phyloP scores from a whole-genome alignment of 23 tunicate species.

The Aplidium turbinatum region DNA sequence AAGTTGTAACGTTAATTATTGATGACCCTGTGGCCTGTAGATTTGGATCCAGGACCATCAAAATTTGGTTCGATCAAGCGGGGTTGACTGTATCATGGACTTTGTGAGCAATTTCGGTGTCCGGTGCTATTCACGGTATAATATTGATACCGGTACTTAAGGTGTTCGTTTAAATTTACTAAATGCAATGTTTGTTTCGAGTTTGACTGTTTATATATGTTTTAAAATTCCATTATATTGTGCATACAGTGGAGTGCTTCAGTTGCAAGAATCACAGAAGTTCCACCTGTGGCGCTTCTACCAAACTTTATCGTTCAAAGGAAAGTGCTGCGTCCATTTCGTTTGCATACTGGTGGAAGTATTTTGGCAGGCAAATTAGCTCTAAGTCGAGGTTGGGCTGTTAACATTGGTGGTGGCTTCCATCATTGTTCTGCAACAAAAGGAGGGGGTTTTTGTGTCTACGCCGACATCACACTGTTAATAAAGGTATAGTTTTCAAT shows the following conservation, averaged over 20 bases:
- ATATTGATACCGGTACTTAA: too few species aligned
- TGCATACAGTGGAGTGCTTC: conserved; percentile 80
- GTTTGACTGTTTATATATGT: too few species aligned
- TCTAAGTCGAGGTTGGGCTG: conserved; percentile 77
- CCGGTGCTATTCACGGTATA: too few species aligned
- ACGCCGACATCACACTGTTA: conserved; percentile 80
- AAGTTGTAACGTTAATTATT: too few species aligned
- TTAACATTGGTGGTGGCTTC: conserved; percentile 94
- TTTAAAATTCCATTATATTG: too few species aligned
- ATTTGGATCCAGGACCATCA: too few species aligned
- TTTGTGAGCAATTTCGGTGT: too few species aligned
- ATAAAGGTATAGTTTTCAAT: conserved; percentile 49
- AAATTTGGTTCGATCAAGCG: too few species aligned
- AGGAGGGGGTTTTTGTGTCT: conserved; percentile 96
- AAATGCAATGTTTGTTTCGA: too few species aligned
- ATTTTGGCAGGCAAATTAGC: conserved; percentile 78
- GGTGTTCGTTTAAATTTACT: too few species aligned
- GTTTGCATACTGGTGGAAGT: conserved; percentile 93
- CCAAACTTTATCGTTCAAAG: conserved; percentile 86
- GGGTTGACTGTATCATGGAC: too few species aligned
- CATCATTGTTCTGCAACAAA: conserved; percentile 73
- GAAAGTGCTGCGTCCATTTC: conserved; percentile 59
- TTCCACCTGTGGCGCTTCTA: conserved; percentile 72
- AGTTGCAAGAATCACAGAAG: conserved; percentile 85
- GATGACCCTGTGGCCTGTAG: too few species aligned